phyloP scores from a whole-genome alignment of 1,140 invertebrate species.

The Prorops nasuta region DNA sequence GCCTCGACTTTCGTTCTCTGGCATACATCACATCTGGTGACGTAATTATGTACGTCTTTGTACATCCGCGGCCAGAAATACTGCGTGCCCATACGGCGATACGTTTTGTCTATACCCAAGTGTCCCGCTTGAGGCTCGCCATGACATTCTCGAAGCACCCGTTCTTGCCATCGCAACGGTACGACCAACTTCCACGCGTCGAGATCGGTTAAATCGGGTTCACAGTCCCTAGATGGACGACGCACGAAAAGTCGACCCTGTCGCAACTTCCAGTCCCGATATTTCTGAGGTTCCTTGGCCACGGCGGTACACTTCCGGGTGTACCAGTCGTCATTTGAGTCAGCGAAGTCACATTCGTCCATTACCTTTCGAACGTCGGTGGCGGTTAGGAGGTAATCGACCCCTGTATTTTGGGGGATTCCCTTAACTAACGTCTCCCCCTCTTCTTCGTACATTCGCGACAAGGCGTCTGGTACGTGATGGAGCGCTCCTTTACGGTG shows the following conservation, averaged over 20 bases:
- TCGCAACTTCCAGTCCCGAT: neutral
- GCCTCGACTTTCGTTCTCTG: conserved; percentile 28
- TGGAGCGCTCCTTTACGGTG: conserved; percentile 8
- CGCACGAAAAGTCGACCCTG: neutral
- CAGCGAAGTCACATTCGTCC: neutral
- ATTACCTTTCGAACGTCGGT: neutral
- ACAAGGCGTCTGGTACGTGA: conserved; percentile 11
- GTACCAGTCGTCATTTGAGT: neutral
- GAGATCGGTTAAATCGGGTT: neutral
- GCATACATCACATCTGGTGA: conserved; percentile 16
- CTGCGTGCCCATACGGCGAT: neutral
- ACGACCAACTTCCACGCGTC: neutral
- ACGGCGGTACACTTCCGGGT: neutral
- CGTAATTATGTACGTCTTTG: conserved; percentile 21
- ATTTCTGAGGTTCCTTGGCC: neutral
- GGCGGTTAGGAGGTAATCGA: neutral
- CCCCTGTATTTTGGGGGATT: neutral
- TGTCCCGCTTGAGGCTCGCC: conserved; percentile 29
- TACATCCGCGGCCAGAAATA: conserved; percentile 22
- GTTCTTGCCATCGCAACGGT: neutral
- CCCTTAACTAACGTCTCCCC: neutral
- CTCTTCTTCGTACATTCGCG: conserved; percentile 9
- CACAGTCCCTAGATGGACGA: neutral
- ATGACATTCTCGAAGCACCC: conserved; percentile 10
- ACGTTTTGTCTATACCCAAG: conserved; percentile 40